Evolutionary conservation across 2,113 vertebrate species (phyloP), one percentile per base, ranked within the genome.

Genomic region (Cephalophus harveyi): DNA sequence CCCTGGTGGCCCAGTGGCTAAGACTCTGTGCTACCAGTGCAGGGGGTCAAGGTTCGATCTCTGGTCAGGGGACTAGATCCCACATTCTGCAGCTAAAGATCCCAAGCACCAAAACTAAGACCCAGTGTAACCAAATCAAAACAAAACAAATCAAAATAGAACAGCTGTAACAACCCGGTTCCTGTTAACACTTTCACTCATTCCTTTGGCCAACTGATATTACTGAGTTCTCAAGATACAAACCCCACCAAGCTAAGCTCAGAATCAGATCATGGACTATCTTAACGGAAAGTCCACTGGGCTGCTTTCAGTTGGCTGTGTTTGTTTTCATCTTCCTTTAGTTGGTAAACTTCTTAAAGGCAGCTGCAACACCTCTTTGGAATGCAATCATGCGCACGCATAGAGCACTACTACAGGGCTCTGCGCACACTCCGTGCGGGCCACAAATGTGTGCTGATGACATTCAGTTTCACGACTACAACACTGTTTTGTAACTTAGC

Each of bases 401-500:
- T 67, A 16, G 59, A 93, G 82, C 19, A 3, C 71, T 79, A 60
- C 88, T 96, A 67, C 59, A 46, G 43, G 16, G 85, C 30, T 25
- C 36, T 4, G 21, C n/a, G 82, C 55, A 10, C 25, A 78, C 91
- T 95, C 52, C 2, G 46, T 81, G 79, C 55, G 5, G 9, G 78
- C 96, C 94, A 81, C 89, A 84, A 91, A 67, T 81, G 92, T 95
- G 86, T 91, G 96, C 71, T 60, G 96, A 94, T 95, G 94, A 94
- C 96, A 97, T 74, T 87, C 83, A 57, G 82, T 95, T 97, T 97
- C 97, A 91, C 85, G 52, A 95, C 76, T 93, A 82, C 87, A 89
- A 33, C 84, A 62, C 16, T 97, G 97, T 98, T 98, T 98, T 98
- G 94, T 97, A 97, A 98, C 95, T 98, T 97, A 94, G 97, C 96